Evolutionary conservation across 2,113 vertebrate genomes (phyloP).

Genomic region (Hydropotes inermis): DNA sequence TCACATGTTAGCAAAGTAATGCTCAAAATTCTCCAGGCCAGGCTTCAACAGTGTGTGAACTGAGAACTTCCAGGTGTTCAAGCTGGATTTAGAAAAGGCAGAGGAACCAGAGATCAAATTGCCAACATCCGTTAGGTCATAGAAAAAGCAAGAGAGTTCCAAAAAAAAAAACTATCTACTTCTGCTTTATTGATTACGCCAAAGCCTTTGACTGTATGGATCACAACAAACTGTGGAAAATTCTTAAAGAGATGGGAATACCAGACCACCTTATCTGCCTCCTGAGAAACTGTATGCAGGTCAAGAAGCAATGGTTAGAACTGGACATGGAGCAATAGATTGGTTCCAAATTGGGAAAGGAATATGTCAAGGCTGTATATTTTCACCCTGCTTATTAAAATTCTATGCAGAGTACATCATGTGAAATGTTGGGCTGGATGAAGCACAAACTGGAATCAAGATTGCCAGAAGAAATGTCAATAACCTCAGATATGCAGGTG

Average conservation of each 20-base stretch:
- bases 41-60: background rate
- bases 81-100: background rate
- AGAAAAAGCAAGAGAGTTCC: background rate
- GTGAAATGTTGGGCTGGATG: rapidly evolving
- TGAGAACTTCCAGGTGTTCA: background rate
- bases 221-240: background rate
- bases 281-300: background rate
- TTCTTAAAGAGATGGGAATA: background rate
- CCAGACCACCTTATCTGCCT: background rate
- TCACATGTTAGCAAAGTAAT: background rate
- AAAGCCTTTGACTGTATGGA: background rate
- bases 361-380: background rate
- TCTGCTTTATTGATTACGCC: background rate
- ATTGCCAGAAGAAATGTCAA: background rate
- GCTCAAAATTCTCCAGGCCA: background rate
- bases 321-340: background rate
- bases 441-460: background rate
- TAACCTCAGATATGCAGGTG: background rate
- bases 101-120: background rate
- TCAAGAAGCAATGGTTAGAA: background rate
- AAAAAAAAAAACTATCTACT: background rate
- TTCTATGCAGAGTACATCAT: background rate
- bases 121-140: background rate
- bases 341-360: background rate
- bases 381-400: background rate